Evolutionary conservation across 92 coral and sea anemone species (phyloP).

Genomic region (Zoanthus gigantus): DNA sequence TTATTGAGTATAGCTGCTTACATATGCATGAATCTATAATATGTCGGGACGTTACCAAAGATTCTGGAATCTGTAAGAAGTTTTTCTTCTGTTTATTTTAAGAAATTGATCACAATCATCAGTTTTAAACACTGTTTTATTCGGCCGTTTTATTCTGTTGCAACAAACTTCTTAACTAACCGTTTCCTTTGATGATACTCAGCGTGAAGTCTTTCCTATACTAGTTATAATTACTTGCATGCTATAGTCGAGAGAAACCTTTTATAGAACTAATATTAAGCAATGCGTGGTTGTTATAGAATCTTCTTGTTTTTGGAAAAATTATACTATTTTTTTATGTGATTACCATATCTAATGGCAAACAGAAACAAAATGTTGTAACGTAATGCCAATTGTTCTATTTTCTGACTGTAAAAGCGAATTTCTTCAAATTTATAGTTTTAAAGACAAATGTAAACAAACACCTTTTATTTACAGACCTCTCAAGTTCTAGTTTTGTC

Average conservation of each 20-base stretch:
- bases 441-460: too few relatives aligned
- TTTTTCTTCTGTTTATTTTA: background rate
- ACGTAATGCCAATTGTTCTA: background rate
- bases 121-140: background rate
- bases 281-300: background rate
- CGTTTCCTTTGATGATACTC: too few relatives aligned
- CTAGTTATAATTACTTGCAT: too few relatives aligned
- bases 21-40: background rate
- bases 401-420: background rate
- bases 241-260: too few relatives aligned
- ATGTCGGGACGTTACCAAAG: background rate
- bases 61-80: background rate
- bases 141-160: background rate
- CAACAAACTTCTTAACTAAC: background rate
- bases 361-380: background rate
- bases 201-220: too few relatives aligned
- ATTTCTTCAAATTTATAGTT: too few relatives aligned
- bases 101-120: background rate
- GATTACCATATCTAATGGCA: background rate
- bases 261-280: too few relatives aligned
- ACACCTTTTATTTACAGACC: too few relatives aligned
- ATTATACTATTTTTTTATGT: background rate
- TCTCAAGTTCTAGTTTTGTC: too few relatives aligned
- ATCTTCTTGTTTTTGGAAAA: background rate
- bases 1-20: background rate